Base-by-base conservation (phyloP, 2,888 invertebrate genomes). In the Campopleginae sp. region DNA sequence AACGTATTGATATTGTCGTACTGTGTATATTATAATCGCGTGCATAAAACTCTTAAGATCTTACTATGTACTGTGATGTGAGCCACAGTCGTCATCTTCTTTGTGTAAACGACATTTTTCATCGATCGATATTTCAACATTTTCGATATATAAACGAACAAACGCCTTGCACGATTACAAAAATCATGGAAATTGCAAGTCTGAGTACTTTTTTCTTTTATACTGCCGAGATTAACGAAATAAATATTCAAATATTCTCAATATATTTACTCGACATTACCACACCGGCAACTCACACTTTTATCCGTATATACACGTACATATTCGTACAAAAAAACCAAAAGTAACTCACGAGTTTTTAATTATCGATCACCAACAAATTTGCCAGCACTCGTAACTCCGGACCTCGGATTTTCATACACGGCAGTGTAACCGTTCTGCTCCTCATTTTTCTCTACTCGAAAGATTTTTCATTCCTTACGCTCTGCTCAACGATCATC, bases 381-480 rank as follows among this genome's bases (percentile, higher is more conserved):
- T 88, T 87, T 87, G 72, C 79, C 86, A 86, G 89, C 90, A 90
- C 89, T 81, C 86, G 88, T 89, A 89, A 88, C 42, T 82, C 63
- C 63, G 75, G n/a, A 71, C 71, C 10, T 48, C 42, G 51, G 51
- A 63, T 79, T 79, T 31, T 23, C 33, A 46, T 48, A 31, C 38
- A 61, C 61, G 78, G 27, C 58, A 58, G 58, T 27, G 6, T 58
- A 58, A 58, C 6, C 27, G 58, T 23, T 58, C 58, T 58, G 14
- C 14, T 58, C 27, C 27, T 58, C 12, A 27, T 27, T 58, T 58
- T 27, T 27, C 14, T 27, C 14, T 58, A 27, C 8, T 27, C 14
- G 14, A 58, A 58, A 27, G 1, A 27, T 27, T 27, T 14, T 27
- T 27, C 14, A 14, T 27, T 27, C 38, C 8, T 38, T 10, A 5